Percentiles rank a stretch among this genome's conserved stretches.
Conservation (phyloP, 2,888 invertebrate species). For the Dexiosoma caninum region DNA sequence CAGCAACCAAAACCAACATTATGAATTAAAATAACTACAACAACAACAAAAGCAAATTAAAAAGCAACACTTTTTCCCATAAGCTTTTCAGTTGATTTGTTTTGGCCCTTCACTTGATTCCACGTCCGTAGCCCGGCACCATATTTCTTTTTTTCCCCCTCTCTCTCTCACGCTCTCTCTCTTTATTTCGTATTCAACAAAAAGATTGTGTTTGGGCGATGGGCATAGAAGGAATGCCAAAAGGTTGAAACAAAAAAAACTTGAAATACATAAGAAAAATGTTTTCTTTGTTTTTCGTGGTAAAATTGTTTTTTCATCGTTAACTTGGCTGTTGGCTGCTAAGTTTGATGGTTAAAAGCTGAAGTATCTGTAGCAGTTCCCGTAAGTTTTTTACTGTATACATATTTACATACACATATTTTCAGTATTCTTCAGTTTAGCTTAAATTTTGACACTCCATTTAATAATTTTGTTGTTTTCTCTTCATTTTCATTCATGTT, state of each 20-base stretch:
- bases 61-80: background rate
- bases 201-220: background rate
- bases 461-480: slow-evolving; percentile 27
- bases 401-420: slow-evolving; percentile 12
- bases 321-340: slow-evolving; percentile 22
- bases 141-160: background rate
- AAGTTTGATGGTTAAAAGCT: slow-evolving; percentile 34
- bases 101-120: background rate
- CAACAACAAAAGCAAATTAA: too few species aligned
- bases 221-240: background rate
- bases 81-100: background rate
- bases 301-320: slow-evolving; percentile 43
- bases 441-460: slow-evolving; percentile 8
- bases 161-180: too few species aligned
- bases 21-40: slow-evolving; percentile 18
- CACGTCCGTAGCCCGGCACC: slow-evolving; percentile 6
- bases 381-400: slow-evolving; percentile 9
- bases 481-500: background rate
- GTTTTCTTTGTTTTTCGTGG: background rate
- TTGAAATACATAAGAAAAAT: background rate
- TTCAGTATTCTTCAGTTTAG: slow-evolving; percentile 21
- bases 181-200: slow-evolving; percentile 25
- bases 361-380: slow-evolving; percentile 22
- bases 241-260: background rate
- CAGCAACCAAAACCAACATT: slow-evolving; percentile 35